Conservation (phyloP, 1,140 invertebrate species). For the Parapsyche elsis region DNA sequence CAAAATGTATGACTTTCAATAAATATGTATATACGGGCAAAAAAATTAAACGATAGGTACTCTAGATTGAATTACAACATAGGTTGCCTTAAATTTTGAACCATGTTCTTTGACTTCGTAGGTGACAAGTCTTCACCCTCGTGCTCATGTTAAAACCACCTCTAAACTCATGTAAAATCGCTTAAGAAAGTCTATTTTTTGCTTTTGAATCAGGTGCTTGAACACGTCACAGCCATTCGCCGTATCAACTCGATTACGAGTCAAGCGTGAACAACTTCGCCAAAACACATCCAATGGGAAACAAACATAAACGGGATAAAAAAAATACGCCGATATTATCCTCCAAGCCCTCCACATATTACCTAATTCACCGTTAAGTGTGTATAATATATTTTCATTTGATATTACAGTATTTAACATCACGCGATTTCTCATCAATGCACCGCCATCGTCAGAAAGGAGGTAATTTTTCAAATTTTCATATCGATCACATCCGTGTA, state of each 20-base stretch:
- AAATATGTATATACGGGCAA: too few species aligned
- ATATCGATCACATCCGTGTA: slow-evolving; percentile 6
- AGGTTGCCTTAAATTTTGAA: not conserved
- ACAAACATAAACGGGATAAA: not conserved
- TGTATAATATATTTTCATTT: not conserved
- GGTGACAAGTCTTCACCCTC: not conserved
- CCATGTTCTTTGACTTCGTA: not conserved
- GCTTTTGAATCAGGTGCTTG: slow-evolving; percentile 35
- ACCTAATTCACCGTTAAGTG: not conserved
- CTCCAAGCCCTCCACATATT: not conserved
- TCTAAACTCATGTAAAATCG: not conserved
- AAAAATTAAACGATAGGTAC: too few species aligned
- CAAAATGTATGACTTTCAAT: too few species aligned
- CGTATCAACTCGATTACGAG: slow-evolving; percentile 21
- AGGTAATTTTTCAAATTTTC: slow-evolving; percentile 16
- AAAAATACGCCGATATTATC: not conserved
- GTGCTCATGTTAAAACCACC: slow-evolving; percentile 1
- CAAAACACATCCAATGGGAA: not conserved
- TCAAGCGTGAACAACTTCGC: slow-evolving; percentile 15
- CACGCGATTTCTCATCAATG: not conserved
- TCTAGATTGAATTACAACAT: too few species aligned
- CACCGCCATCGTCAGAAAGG: not conserved
- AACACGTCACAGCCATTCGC: slow-evolving; percentile 38
- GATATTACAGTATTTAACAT: not conserved
- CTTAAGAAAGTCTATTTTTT: not conserved